Conservation (phyloP, 2,888 invertebrate species). For the Drosophila prostipennis region DNA sequence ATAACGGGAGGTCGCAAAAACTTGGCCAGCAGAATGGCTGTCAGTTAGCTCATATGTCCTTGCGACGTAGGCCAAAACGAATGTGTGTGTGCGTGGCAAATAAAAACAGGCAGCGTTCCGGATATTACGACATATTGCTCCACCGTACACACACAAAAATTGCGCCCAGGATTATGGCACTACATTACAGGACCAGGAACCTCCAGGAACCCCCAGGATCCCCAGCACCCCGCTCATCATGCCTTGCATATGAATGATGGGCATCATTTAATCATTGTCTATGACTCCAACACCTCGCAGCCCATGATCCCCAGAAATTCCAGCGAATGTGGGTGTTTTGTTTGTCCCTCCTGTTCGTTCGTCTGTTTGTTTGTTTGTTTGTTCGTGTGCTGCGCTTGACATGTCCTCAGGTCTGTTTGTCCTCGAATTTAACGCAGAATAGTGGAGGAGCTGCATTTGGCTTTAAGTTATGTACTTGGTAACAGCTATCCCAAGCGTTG, state of each 20-base stretch:
- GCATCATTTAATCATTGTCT: constrained; percentile 78
- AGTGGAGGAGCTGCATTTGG: constrained; percentile 42
- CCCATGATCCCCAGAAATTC: constrained; percentile 18
- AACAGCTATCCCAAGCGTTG: constrained; percentile 32
- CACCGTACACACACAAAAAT: constrained; percentile 66
- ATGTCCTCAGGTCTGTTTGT: constrained; percentile 75
- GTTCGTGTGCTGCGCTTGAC: constrained; percentile 65
- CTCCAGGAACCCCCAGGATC: background rate
- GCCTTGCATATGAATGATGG: constrained; percentile 74
- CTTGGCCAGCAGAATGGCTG: constrained; percentile 35
- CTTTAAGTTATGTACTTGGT: constrained; percentile 75
- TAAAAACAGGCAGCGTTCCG: constrained; percentile 67
- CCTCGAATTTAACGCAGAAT: constrained; percentile 68
- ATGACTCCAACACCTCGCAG: constrained; percentile 66
- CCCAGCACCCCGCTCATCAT: constrained; percentile 16
- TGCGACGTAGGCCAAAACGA: constrained; percentile 17
- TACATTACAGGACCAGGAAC: constrained; percentile 65
- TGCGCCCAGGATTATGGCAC: constrained; percentile 78
- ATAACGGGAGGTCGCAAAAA: constrained; percentile 12
- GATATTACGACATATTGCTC: constrained; percentile 80
- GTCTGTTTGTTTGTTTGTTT: constrained; percentile 8
- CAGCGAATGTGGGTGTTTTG: constrained; percentile 23
- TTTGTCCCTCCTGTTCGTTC: constrained; percentile 24
- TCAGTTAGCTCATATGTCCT: constrained; percentile 70
- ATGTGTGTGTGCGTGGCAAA: constrained; percentile 64